Evolutionary conservation across 2,797 vertebrate genomes (phyloP), one percentile per base, ranked within the genome.

Genomic region (Enteromius treurensis): DNA sequence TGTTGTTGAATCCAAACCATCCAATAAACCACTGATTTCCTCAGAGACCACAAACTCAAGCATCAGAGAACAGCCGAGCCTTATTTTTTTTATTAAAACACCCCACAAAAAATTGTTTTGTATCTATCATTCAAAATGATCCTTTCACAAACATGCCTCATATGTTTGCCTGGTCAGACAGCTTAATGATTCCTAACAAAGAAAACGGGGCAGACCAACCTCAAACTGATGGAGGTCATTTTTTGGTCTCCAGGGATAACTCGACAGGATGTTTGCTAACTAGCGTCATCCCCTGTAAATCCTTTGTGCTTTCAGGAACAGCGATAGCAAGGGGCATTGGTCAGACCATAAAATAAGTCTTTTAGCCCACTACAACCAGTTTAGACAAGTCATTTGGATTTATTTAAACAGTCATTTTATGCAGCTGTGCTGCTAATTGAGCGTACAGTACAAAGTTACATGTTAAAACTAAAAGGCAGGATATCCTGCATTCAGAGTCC

Each of bases 361-460:
- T 80, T 53, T 67, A 73, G 68, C 62, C 58, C 45, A 42, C 32
- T 58, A 75, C 37, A 69, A 58, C 23, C 42, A 47, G 11, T 77
- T 65, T 40, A 79, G 49, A 86, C 81, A 76, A 88, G 83, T n/a
- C 74, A 86, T 76, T 17, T 87, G 83, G 87, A 90, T 93, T 91
- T 26, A 90, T 90, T 86, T 88, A 91, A 93, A 89, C 83, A 90
- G 86, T 84, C 87, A 86, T 88, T 87, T 92, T 92, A 90, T 91
- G 86, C 86, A 85, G 81, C 70, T 75, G 92, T 26, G 91, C 77
- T 86, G 65, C 82, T 86, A 82, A 86, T 92, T 93, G 92, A 92
- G 85, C 80, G 67, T 74, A 76, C 49, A 80, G 89, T 74, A 81
- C 11, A 55, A 75, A 2, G 5, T 37, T 53, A 55, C 40, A 81